A percentile compares a stretch with the other conserved stretches of the same genome.
Evolutionary conservation across 2,113 vertebrate species (phyloP).

Genomic region (Hiodon alosoides): DNA sequence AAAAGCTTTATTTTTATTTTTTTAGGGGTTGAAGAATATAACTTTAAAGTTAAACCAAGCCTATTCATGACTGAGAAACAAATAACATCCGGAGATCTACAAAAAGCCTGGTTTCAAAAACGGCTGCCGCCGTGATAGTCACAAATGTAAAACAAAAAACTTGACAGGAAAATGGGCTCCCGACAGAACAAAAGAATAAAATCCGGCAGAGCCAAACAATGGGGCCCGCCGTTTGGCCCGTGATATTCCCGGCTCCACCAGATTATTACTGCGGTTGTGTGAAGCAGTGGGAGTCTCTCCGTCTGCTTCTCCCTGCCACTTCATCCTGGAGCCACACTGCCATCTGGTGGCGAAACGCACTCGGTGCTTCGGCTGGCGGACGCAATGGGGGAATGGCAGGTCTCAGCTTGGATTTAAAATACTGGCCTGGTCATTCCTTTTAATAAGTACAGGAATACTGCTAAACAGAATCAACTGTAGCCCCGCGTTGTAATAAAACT

Average conservation of each 20-base stretch:
- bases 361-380: too few species aligned
- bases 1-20: too few species aligned
- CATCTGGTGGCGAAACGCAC: conserved; percentile 8
- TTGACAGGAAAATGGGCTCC: too few species aligned
- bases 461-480: background rate
- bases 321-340: conserved; percentile 15
- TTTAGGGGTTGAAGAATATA: too few species aligned
- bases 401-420: background rate
- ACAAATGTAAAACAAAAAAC: too few species aligned
- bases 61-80: too few species aligned
- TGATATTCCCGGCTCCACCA: conserved; percentile 1
- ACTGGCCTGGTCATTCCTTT: background rate
- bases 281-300: background rate
- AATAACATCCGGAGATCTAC: too few species aligned
- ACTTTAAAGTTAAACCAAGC: too few species aligned
- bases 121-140: too few species aligned
- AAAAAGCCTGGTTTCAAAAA: too few species aligned
- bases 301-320: background rate
- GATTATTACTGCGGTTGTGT: background rate
- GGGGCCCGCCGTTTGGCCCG: conserved; percentile 9
- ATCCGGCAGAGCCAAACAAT: background rate
- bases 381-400: too few species aligned
- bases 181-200: too few species aligned
- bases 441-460: background rate
- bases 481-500: background rate